phyloP scores from a whole-genome alignment of 2,888 invertebrate genomes.

The Agrypnus murinus region DNA sequence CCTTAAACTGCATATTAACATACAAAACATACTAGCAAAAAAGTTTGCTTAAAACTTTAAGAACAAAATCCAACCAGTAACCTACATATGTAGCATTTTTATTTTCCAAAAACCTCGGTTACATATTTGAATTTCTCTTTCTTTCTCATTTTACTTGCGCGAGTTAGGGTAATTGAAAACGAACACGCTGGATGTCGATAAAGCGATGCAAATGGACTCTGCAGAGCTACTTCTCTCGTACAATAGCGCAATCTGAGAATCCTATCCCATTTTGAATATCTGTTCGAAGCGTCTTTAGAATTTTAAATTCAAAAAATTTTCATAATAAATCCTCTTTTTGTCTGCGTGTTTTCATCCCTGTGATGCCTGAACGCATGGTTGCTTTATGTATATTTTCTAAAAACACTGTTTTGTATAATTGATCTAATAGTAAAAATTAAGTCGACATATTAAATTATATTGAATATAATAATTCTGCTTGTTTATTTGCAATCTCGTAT shows the following conservation, averaged over 20 bases:
- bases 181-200: slow-evolving; percentile 56
- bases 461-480: no score
- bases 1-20: no score
- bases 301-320: slow-evolving; percentile 20
- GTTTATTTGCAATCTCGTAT: no score
- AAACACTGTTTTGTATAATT: no score
- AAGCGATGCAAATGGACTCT: slow-evolving; percentile 64
- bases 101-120: not conserved
- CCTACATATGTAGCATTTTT: not conserved
- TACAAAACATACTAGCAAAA: no score
- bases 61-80: no score
- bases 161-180: slow-evolving; percentile 44
- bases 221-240: slow-evolving; percentile 60
- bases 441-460: no score
- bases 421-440: no score
- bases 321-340: slow-evolving; percentile 1
- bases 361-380: no score
- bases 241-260: slow-evolving; percentile 62
- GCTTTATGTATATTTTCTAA: no score
- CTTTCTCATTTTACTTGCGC: slow-evolving; percentile 27
- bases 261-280: slow-evolving; percentile 52
- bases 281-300: slow-evolving; percentile 18
- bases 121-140: slow-evolving; percentile 5
- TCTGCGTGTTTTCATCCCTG: no score
- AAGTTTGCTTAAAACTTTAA: no score